phyloP scores from a whole-genome alignment of 2,797 vertebrate genomes.

The Typhlichthys subterraneus region DNA sequence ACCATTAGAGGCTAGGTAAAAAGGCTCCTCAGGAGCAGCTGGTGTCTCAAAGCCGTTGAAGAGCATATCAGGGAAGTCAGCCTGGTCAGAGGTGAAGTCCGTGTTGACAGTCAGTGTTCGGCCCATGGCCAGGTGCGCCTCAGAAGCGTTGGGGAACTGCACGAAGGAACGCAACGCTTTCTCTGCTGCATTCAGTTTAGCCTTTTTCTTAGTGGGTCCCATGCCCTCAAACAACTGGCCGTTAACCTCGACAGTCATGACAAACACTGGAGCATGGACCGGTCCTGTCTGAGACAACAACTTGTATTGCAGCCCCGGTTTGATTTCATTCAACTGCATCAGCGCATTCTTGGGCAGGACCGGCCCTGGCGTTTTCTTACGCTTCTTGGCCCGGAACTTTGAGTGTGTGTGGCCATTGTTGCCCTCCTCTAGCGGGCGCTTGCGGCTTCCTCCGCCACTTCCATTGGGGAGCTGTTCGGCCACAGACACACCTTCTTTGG shows the following conservation, averaged over 20 bases:
- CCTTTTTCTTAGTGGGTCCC: constrained; percentile 96
- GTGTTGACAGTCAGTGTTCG: constrained; percentile 90
- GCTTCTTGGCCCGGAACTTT: constrained; percentile 93
- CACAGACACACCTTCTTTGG: constrained; percentile 86
- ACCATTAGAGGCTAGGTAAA: constrained; percentile 89
- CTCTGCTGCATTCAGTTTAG: constrained; percentile 93
- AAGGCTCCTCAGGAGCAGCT: constrained; percentile 81
- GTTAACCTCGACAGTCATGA: constrained; percentile 97
- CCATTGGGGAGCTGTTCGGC: constrained; percentile 88
- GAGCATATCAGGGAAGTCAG: constrained; percentile 94
- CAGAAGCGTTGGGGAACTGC: constrained; percentile 95
- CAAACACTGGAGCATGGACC: constrained; percentile 93
- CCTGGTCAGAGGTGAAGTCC: constrained; percentile 96
- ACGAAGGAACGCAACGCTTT: constrained; percentile 95
- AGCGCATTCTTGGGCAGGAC: constrained; percentile 96
- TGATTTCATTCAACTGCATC: constrained; percentile 98
- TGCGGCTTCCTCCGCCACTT: constrained; percentile 85
- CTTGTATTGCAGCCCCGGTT: constrained; percentile 93
- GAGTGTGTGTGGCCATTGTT: constrained; percentile 88
- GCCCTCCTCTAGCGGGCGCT: constrained; percentile 93
- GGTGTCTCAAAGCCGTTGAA: constrained; percentile 97
- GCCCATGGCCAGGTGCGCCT: constrained; percentile 97
- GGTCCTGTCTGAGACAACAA: constrained; percentile 94
- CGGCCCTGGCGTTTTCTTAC: constrained; percentile 92
- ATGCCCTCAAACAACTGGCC: constrained; percentile 95